Percentiles rank a stretch among this genome's conserved stretches.
Evolutionary conservation across 53 echinoderm and acorn worm species (phyloP).

Genomic region (Luidia sarsii): DNA sequence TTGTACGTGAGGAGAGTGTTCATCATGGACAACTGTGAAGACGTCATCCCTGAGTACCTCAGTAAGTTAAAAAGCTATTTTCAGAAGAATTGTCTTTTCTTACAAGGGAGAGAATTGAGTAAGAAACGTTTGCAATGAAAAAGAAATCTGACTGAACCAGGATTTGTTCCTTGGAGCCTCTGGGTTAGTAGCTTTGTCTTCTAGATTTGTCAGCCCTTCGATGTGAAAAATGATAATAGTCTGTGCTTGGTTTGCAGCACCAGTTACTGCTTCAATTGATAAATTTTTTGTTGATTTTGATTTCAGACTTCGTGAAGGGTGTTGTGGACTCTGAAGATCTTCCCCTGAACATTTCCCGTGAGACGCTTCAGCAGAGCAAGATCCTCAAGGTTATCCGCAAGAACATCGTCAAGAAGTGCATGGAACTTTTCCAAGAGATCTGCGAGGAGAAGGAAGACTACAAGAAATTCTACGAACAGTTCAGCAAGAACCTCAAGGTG

Average conservation of each 20-base stretch:
- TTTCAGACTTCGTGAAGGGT: slow-evolving; percentile 95
- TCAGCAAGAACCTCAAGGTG: slow-evolving; percentile 98
- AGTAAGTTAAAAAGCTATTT: slow-evolving; percentile 74
- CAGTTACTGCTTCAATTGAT: neutral
- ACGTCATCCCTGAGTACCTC: slow-evolving; percentile 96
- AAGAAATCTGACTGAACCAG: neutral
- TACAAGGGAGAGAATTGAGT: too few species aligned
- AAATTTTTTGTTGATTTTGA: neutral
- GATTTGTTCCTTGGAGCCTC: too few species aligned
- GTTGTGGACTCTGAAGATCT: slow-evolving; percentile 99
- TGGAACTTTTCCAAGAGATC: slow-evolving; percentile 87
- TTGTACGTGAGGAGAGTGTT: slow-evolving; percentile 95
- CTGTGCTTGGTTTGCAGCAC: neutral
- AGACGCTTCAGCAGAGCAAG: slow-evolving; percentile 99
- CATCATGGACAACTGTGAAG: slow-evolving; percentile 99
- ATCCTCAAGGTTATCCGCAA: slow-evolving; percentile 98
- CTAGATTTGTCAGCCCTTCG: too few species aligned
- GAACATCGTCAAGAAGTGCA: slow-evolving; percentile 99
- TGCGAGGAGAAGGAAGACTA: slow-evolving; percentile 94
- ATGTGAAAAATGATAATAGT: too few species aligned
- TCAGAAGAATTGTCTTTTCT: too few species aligned
- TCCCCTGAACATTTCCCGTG: slow-evolving; percentile 99
- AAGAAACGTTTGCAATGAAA: too few species aligned
- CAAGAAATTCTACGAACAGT: slow-evolving; percentile 99
- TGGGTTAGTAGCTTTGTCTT: too few species aligned